Evolutionary conservation across 2,888 invertebrate species (phyloP).

Genomic region (Tenthredo notha): DNA sequence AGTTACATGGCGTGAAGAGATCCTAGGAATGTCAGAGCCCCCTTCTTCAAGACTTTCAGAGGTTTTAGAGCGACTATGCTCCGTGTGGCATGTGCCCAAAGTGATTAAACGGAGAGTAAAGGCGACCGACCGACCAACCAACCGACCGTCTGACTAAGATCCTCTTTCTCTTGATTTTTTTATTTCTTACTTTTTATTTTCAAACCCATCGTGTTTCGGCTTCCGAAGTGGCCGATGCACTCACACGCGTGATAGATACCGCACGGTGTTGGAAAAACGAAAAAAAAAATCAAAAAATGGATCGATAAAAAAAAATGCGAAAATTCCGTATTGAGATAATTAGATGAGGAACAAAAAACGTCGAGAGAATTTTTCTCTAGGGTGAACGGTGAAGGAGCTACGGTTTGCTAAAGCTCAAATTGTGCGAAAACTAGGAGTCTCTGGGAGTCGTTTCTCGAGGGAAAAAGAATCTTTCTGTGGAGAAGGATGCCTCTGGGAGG

Average conservation of each 20-base stretch:
- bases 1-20: conserved; percentile 53
- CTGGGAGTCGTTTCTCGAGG: no score
- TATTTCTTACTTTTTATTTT: not conserved
- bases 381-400: no score
- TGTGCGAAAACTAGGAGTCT: no score
- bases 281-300: no score
- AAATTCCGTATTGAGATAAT: no score
- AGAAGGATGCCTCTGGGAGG: no score
- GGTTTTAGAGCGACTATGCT: conserved; percentile 32
- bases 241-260: not conserved
- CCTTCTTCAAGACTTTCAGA: conserved; percentile 20
- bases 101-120: conserved; percentile 47
- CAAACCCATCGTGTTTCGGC: conserved; percentile 18
- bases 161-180: conserved; percentile 31
- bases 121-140: conserved; percentile 18
- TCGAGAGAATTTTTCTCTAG: no score
- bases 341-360: no score
- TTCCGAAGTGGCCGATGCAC: conserved; percentile 21
- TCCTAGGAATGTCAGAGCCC: conserved; percentile 47
- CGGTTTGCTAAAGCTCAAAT: no score
- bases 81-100: conserved; percentile 51
- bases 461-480: no score
- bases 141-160: conserved; percentile 11
- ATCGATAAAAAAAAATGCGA: no score
- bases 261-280: not conserved